Conservation (phyloP, 2,888 invertebrate genomes). For the Cryptocheilus praepositus region DNA sequence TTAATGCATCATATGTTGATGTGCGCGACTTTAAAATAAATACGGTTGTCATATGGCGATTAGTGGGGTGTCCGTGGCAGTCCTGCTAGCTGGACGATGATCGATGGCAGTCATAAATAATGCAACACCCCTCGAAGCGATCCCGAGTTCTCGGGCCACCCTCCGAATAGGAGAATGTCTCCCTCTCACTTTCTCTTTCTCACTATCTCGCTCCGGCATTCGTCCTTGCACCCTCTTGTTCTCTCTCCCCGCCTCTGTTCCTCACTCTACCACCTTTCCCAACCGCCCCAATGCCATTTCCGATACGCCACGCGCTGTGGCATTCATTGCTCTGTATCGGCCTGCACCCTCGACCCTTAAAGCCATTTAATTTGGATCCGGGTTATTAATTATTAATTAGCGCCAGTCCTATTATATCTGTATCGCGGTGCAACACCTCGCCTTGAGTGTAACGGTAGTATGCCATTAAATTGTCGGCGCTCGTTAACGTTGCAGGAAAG, state of each 20-base stretch:
- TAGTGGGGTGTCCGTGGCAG: slow-evolving; percentile 69
- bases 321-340: slow-evolving; percentile 61
- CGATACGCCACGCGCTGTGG: slow-evolving; percentile 59
- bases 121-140: slow-evolving; percentile 68
- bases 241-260: slow-evolving; percentile 22
- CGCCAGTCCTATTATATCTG: slow-evolving; percentile 71
- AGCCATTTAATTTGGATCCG: slow-evolving; percentile 72
- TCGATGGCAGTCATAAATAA: slow-evolving; percentile 74
- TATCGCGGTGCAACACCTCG: slow-evolving; percentile 67
- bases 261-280: slow-evolving; percentile 42
- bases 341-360: slow-evolving; percentile 66
- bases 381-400: slow-evolving; percentile 75
- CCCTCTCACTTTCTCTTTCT: slow-evolving; percentile 39
- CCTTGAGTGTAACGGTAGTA: slow-evolving; percentile 60
- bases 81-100: slow-evolving; percentile 68
- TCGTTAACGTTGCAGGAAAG: slow-evolving; percentile 53
- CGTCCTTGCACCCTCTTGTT: slow-evolving; percentile 30
- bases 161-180: slow-evolving; percentile 58
- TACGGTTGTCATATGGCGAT: slow-evolving; percentile 74
- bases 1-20: slow-evolving; percentile 68
- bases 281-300: slow-evolving; percentile 64
- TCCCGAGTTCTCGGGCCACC: slow-evolving; percentile 62
- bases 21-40: slow-evolving; percentile 70
- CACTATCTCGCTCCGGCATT: slow-evolving; percentile 28
- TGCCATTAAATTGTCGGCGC: slow-evolving; percentile 68